Percentiles rank a stretch among this genome's conserved stretches.
These are phyloP conservation scores for Enteromius argenteus DNA, from an alignment of 2,797 vertebrate species.

Conservation along the genomic window DNA sequence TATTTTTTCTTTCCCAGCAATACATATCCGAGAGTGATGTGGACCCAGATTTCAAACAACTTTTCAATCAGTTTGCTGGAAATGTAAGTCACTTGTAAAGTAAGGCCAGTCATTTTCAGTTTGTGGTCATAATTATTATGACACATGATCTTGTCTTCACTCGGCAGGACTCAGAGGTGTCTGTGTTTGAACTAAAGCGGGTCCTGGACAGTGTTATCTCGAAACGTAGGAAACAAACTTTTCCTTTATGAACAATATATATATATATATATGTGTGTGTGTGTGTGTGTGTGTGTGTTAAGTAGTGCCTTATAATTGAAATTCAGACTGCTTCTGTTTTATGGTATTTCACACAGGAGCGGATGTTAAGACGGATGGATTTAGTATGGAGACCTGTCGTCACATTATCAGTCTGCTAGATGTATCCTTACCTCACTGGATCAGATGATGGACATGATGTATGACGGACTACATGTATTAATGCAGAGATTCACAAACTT, in stretches of 20 bases:
- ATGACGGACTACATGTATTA: neutral
- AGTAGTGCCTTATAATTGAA: neutral
- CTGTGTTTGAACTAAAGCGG: slow-evolving; percentile 82
- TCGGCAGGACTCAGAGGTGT: slow-evolving; percentile 86
- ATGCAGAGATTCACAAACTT: neutral
- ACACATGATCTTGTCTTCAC: neutral
- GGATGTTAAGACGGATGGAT: slow-evolving; percentile 77
- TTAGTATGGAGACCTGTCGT: slow-evolving; percentile 76
- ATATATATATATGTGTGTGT: no score
- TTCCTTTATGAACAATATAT: no score
- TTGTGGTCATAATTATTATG: neutral
- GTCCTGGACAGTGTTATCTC: slow-evolving; percentile 86
- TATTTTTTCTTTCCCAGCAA: slow-evolving; percentile 66
- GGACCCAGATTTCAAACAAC: slow-evolving; percentile 82
- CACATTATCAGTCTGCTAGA: slow-evolving; percentile 79
- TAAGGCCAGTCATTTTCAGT: neutral
- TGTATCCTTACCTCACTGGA: slow-evolving; percentile 72
- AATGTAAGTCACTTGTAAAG: slow-evolving; percentile 75
- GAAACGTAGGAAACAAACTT: slow-evolving; percentile 77
- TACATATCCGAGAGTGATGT: slow-evolving; percentile 83
- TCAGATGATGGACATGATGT: neutral
- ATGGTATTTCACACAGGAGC: slow-evolving; percentile 63
- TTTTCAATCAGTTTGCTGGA: slow-evolving; percentile 88
- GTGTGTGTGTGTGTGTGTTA: no score
- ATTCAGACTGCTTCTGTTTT: neutral